phyloP scores from a whole-genome alignment of 2,113 vertebrate genomes.

The Oxyura jamaicensis region DNA sequence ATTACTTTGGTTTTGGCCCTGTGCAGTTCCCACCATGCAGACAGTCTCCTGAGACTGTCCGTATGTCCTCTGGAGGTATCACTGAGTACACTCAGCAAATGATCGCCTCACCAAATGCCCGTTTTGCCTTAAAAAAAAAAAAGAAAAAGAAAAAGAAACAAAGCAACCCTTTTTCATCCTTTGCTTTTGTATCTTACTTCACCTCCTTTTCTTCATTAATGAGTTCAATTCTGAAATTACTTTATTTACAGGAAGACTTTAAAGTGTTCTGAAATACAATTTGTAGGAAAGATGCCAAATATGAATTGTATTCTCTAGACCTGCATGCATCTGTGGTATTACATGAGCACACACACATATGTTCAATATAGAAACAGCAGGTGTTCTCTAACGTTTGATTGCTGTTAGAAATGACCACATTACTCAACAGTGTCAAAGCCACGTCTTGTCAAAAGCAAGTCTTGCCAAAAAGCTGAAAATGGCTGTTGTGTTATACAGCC shows the following conservation, averaged over 20 bases:
- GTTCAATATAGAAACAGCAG: slow-evolving; percentile 53
- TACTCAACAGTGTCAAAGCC: slow-evolving; percentile 34
- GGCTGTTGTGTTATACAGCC: background rate
- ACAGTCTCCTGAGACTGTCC: background rate
- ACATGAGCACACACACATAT: slow-evolving; percentile 41
- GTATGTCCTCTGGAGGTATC: slow-evolving; percentile 25
- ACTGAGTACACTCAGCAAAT: background rate
- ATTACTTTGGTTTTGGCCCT: background rate
- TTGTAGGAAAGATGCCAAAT: slow-evolving; percentile 34
- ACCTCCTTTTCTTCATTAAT: background rate
- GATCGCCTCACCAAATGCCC: background rate
- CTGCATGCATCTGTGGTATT: slow-evolving; percentile 38
- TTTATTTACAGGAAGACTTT: slow-evolving; percentile 35
- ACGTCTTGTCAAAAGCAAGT: slow-evolving; percentile 19
- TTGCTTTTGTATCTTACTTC: background rate
- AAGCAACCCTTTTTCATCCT: background rate
- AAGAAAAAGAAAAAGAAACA: background rate
- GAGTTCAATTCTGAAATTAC: background rate
- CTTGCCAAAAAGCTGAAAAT: background rate
- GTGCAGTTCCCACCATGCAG: background rate
- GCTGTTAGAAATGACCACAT: slow-evolving; percentile 56
- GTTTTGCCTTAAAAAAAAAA: background rate
- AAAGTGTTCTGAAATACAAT: slow-evolving; percentile 18
- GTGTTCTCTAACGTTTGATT: slow-evolving; percentile 50
- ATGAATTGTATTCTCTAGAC: slow-evolving; percentile 24